Base-by-base conservation (phyloP, 2,888 invertebrate genomes). In the Neocrepidodera transversa region DNA sequence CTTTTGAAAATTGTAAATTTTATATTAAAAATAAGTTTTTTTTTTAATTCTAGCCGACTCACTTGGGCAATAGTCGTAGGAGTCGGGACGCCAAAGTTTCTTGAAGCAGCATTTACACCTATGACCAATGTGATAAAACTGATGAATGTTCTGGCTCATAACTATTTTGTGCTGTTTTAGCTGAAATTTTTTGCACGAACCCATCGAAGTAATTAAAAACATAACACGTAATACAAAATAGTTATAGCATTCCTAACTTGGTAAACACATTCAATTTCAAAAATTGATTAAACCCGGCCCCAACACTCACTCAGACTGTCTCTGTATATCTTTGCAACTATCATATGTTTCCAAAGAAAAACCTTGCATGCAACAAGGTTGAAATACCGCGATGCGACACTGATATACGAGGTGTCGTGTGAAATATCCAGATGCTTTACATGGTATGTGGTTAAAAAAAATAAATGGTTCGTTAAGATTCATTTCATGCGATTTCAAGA, bases 381-480 rank as follows among this genome's bases (percentile, higher is more conserved):
- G 43, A 43, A 23, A 43, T 43, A 26, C 43, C 23, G 13, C 43
- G 43, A 18, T 13, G 48, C 32, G 48, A 48, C 48, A 48, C 48
- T 48, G 48, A 48, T 48, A 35, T 48, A 48, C 48, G 48, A 48
- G 48, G 48, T 48, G 48, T 48, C 48, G 48, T 48, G 48, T 35
- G 18, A 48, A 48, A 48, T 48, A 48, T 48, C 32, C 48, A 48
- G 32, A 48, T 16, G 32, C 16, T 48, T 30, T 35, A 10, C 17
- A 35, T 16, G 16, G 47, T 30, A 30, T 47, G 47, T n/a, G 47
- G 17, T 47, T 47, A 47, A 26, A 43, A 45, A 45, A 45, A n/a
- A n/a, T 16, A 47, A 28, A 47, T 16, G 35, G 32, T 48, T 48
- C 48, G 30, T 48, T 48, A 35, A 48, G 17, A 48, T 48, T 48